Conservation (phyloP, 2,113 vertebrate genomes). For the Sebastes schlegelii region DNA sequence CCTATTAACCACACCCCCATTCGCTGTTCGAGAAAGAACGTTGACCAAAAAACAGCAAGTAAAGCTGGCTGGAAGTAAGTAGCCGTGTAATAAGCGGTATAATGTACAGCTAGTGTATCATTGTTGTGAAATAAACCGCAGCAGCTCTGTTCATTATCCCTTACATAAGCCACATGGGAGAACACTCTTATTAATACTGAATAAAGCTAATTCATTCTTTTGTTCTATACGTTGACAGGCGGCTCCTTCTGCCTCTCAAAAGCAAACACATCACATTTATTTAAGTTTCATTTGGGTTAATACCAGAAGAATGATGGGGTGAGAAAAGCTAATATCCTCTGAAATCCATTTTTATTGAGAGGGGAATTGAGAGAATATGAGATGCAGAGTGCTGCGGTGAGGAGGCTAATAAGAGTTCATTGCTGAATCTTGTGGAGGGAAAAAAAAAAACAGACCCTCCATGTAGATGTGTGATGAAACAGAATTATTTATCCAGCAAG, state of each 20-base stretch:
- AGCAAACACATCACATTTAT: conserved; percentile 34
- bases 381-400: conserved; percentile 59
- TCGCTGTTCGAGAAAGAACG: too few species aligned
- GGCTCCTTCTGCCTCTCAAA: conserved; percentile 16
- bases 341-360: conserved; percentile 71
- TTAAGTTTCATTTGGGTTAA: conserved; percentile 52
- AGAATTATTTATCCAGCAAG: conserved; percentile 68
- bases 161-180: not conserved
- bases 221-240: not conserved
- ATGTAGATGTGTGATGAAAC: conserved; percentile 69
- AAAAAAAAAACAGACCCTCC: conserved; percentile 35
- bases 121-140: too few species aligned
- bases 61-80: too few species aligned
- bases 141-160: too few species aligned
- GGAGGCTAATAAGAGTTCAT: conserved; percentile 74
- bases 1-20: too few species aligned
- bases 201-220: not conserved
- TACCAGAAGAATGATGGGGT: conserved; percentile 42
- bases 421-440: conserved; percentile 20
- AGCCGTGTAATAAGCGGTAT: too few species aligned
- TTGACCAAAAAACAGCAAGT: too few species aligned
- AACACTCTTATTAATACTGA: not conserved
- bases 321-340: conserved; percentile 65
- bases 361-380: conserved; percentile 67
- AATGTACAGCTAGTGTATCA: too few species aligned